These are phyloP conservation scores for Pseudocheirus occidentalis DNA, from an alignment of 2,797 vertebrate genomes.

Conservation along the genomic window DNA sequence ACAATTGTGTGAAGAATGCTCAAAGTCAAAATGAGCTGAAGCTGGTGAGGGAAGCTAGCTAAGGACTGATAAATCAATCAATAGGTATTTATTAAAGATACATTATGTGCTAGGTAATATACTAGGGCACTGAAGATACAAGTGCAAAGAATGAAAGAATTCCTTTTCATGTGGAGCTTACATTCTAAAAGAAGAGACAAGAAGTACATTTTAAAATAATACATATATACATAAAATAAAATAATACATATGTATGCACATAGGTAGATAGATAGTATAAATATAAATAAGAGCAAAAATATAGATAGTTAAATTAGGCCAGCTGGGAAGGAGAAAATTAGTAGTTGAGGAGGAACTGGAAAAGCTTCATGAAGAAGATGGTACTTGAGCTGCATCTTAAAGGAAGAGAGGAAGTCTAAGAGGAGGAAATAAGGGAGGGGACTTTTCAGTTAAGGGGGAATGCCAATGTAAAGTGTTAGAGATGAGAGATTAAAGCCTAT, in stretches of 20 bases:
- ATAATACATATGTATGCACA: too few species aligned
- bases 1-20: not conserved
- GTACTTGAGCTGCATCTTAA: not conserved
- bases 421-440: not conserved
- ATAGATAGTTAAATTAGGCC: not conserved
- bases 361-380: not conserved
- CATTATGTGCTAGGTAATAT: not conserved
- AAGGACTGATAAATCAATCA: not conserved
- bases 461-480: not conserved
- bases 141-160: not conserved
- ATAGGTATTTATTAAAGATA: not conserved
- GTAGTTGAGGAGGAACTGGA: not conserved
- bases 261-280: not conserved
- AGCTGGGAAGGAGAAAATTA: not conserved
- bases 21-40: not conserved
- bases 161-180: not conserved
- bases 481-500: not conserved
- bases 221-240: too few species aligned
- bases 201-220: not conserved
- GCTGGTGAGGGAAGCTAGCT: not conserved
- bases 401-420: not conserved
- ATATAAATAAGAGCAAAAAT: not conserved
- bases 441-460: not conserved
- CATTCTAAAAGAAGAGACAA: not conserved
- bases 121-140: not conserved